Conservation (phyloP, 2,888 invertebrate species). For the Spilosoma lubricipeda region DNA sequence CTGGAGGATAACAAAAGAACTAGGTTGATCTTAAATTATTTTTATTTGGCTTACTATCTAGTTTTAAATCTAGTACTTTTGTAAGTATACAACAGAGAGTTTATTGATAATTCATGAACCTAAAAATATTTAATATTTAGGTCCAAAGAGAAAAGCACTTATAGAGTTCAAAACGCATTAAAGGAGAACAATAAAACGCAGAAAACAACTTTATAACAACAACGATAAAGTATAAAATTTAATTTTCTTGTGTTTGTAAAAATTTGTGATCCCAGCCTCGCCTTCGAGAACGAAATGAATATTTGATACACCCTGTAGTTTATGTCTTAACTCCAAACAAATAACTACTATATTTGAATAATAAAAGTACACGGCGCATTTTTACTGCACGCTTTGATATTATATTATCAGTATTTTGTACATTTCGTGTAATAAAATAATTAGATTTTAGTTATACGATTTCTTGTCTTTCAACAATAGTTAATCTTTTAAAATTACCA, state of each 20-base stretch:
- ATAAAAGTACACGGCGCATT: conserved; percentile 33
- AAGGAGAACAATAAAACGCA: conserved; percentile 44
- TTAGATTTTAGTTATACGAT: neutral
- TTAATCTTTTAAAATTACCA: too few species aligned
- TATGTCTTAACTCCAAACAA: conserved; percentile 58
- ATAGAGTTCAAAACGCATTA: conserved; percentile 35
- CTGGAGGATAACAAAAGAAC: neutral
- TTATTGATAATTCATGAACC: conserved; percentile 19
- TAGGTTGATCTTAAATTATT: neutral
- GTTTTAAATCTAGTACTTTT: neutral
- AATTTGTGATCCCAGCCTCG: conserved; percentile 52
- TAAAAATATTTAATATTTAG: conserved; percentile 19
- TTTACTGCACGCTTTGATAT: conserved; percentile 26
- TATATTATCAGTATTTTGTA: conserved; percentile 21
- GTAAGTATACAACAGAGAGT: neutral
- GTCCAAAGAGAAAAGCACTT: conserved; percentile 14
- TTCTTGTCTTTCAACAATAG: neutral
- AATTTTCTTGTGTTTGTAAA: conserved; percentile 59
- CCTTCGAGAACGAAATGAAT: conserved; percentile 60
- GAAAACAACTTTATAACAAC: conserved; percentile 63
- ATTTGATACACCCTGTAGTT: conserved; percentile 63
- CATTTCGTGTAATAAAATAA: neutral
- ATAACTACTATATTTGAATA: conserved; percentile 55
- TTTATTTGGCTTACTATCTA: neutral
- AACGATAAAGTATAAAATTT: conserved; percentile 64